Evolutionary conservation across 2,888 invertebrate genomes (phyloP).

Genomic region (Plebejus anna): DNA sequence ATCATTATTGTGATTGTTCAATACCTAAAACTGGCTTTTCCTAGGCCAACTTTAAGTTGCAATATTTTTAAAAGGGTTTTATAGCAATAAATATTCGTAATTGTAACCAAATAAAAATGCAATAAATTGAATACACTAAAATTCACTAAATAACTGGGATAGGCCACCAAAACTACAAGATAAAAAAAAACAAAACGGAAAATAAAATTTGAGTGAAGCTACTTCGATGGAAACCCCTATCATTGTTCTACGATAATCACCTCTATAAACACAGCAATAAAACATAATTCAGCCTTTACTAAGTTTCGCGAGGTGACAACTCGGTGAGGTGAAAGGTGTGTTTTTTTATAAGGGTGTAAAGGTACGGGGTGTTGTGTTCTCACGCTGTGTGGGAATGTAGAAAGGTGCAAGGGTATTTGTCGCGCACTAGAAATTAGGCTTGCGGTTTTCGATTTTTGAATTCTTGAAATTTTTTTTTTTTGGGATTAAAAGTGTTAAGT

Average conservation of each 20-base stretch:
- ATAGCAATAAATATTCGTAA: neutral
- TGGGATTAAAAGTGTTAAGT: neutral
- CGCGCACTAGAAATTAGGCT: conserved; percentile 38
- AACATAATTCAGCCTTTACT: conserved; percentile 47
- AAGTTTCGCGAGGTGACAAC: conserved; percentile 39
- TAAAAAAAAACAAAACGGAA: neutral
- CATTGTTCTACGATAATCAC: conserved; percentile 39
- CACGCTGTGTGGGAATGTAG: conserved; percentile 76
- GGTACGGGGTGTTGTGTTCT: conserved; percentile 63
- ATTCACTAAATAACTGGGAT: no score
- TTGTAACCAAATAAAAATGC: no score
- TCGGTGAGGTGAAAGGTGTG: conserved; percentile 52
- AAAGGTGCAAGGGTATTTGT: conserved; percentile 69
- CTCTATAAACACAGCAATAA: conserved; percentile 35
- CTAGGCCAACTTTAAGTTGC: no score
- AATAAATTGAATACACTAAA: no score
- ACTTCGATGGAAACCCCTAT: neutral
- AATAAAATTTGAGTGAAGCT: conserved; percentile 1
- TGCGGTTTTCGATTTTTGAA: conserved; percentile 12
- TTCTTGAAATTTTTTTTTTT: neutral
- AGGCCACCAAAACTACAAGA: neutral
- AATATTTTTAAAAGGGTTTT: neutral
- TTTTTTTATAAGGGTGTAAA: conserved; percentile 48
- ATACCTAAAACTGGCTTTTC: no score
- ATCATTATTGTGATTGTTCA: no score